These are phyloP conservation scores for Natator depressus DNA, from an alignment of 2,113 vertebrate species.

Conservation along the genomic window DNA sequence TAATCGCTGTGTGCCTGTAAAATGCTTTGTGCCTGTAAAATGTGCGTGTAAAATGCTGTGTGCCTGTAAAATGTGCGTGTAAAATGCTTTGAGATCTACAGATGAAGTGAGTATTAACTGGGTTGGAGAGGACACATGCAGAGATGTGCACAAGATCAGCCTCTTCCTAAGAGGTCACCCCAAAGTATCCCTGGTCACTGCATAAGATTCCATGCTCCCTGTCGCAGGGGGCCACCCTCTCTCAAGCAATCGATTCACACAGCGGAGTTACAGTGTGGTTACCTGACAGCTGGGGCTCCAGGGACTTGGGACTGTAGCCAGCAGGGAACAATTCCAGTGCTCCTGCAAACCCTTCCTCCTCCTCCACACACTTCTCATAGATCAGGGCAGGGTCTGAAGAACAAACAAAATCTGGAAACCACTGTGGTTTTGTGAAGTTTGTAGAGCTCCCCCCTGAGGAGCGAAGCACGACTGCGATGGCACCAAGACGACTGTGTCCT, in stretches of 20 bases:
- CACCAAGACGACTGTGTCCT: not conserved
- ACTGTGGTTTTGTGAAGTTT: not conserved
- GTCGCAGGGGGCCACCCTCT: not conserved
- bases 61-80: too few relatives aligned
- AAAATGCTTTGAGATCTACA: not conserved
- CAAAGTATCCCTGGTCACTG: not conserved
- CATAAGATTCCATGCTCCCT: not conserved
- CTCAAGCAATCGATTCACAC: not conserved
- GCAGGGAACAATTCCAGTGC: slow-evolving; percentile 89
- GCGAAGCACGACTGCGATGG: not conserved
- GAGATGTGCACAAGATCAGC: not conserved
- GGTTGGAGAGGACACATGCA: too few relatives aligned
- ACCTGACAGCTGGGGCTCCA: slow-evolving; percentile 97
- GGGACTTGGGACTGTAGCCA: slow-evolving; percentile 86
- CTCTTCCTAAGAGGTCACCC: not conserved
- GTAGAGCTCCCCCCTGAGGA: not conserved
- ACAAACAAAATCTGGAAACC: not conserved
- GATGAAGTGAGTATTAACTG: not conserved
- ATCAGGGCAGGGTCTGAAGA: slow-evolving; percentile 91
- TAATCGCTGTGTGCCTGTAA: not conserved
- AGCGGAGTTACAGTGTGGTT: not conserved
- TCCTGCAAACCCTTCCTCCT: slow-evolving; percentile 92
- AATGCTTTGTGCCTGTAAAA: too few relatives aligned
- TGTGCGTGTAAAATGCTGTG: too few relatives aligned
- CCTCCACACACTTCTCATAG: slow-evolving; percentile 92